phyloP scores from a whole-genome alignment of 2,113 vertebrate genomes.

The Galeopterus variegatus region DNA sequence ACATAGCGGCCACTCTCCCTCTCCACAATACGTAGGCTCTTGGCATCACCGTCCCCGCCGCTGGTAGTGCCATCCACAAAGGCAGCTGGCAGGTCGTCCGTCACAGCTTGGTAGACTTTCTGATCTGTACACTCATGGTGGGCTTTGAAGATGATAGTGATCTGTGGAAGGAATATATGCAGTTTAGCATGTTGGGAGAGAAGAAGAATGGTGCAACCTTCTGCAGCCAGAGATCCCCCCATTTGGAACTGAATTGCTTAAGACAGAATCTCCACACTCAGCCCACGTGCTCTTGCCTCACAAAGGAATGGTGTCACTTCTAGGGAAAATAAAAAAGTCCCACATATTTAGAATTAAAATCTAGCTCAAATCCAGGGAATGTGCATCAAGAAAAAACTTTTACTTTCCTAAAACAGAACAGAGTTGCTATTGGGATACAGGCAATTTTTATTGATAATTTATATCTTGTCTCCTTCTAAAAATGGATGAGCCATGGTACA shows the following conservation, averaged over 20 bases:
- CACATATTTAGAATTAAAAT: not conserved
- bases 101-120: constrained; percentile 98
- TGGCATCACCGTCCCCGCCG: constrained; percentile 88
- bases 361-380: not conserved
- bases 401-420: not conserved
- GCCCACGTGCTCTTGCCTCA: not conserved
- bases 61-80: constrained; percentile 97
- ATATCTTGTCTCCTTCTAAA: not conserved
- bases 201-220: fast-evolving
- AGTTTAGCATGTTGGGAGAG: not conserved
- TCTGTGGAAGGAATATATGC: constrained; percentile 82
- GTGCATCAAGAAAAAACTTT: not conserved
- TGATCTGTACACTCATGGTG: constrained; percentile 96
- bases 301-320: not conserved
- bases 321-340: not conserved
- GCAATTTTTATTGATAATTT: not conserved
- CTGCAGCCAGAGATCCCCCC: not conserved
- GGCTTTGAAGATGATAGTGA: constrained; percentile 98
- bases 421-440: not conserved
- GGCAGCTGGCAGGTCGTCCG: constrained; percentile 96
- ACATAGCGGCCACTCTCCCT: constrained; percentile 92
- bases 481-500: not conserved
- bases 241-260: fast-evolving
- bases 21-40: constrained; percentile 94
- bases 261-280: not conserved